phyloP scores from a whole-genome alignment of 2,113 vertebrate genomes.

The Mesocricetus auratus region DNA sequence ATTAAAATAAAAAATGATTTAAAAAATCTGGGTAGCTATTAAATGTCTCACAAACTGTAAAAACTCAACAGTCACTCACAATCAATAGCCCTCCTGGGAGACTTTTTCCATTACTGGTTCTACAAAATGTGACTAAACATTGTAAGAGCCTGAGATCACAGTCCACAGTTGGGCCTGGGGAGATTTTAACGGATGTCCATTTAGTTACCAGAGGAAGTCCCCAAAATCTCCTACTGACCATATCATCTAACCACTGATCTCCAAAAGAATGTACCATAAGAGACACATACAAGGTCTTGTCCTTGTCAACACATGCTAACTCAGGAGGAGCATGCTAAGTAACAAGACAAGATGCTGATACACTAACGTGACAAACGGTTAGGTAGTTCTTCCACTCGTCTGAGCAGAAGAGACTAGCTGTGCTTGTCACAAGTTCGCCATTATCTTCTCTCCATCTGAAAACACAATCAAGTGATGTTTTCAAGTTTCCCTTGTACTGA shows the following conservation, averaged over 20 bases:
- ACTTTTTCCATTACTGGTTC: constrained; percentile 49
- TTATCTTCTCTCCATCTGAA: not conserved
- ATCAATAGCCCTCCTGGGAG: constrained; percentile 50
- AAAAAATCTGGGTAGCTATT: constrained; percentile 60
- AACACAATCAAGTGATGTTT: not conserved
- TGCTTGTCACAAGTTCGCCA: not conserved
- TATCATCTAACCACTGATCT: not conserved
- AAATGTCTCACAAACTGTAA: constrained; percentile 47
- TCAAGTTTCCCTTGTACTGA: not conserved
- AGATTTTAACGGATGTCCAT: not conserved
- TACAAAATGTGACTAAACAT: constrained; percentile 49
- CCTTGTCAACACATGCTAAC: not conserved
- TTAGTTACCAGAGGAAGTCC: not conserved
- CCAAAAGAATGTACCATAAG: not conserved
- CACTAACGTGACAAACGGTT: not conserved
- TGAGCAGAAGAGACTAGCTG: not conserved
- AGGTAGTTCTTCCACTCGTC: not conserved
- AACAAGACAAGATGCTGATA: not conserved
- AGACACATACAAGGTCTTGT: not conserved
- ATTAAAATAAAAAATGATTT: too few species aligned
- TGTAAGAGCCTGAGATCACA: constrained; percentile 26
- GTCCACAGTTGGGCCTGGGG: not conserved
- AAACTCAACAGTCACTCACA: constrained; percentile 73
- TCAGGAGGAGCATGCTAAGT: not conserved
- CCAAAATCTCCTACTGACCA: not conserved